Base-by-base conservation (phyloP, 2,797 vertebrate species). In the Tenualosa ilisha region DNA sequence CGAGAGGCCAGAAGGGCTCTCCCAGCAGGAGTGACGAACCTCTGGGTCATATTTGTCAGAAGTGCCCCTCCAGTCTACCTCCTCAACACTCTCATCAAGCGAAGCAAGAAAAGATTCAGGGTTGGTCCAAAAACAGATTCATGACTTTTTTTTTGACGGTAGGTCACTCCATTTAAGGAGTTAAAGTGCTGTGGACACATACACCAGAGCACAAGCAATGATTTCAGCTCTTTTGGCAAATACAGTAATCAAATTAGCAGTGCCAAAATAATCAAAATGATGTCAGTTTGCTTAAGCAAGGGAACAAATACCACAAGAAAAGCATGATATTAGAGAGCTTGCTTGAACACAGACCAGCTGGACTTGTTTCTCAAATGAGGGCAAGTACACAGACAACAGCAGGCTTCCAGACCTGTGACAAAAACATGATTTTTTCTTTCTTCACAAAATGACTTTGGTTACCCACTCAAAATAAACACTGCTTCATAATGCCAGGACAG, bases 1-100 rank as follows among this genome's bases (percentile, higher is more conserved):
- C 81, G 79, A 84, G 65, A 86, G 84, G 61, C 37, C 87, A 12
- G 79, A 81, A 75, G 17, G 85, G 63, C 22, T 12, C 31, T 84
- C 84, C 49, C 84, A 86, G 82, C 88, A 83, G 81, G 85, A 87
- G 72, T 81, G 84, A 81, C 13, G 20, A 20, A 86, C 63, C 85
- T 84, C 86, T 85, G 68, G 85, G 83, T 51, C 49, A n/a, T 85
- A 63, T 82, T 72, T 84, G 50, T 49, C 81, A 20, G 51, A 59
- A 83, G 51, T 9, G 26, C 2, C 63, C 63, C 63, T 68, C 9
- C 63, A 31, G 31, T 13, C n/a, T 26, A 2, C 26, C 9, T 31
- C 13, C 63, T 68, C 9, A 24, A 24, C 11, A 5, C 63, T 68
- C 11, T 31, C 24, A 13, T 26, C 63, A 26, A 31, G 24, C 26